A percentile compares a stretch with the other conserved stretches of the same genome.
phyloP scores from a whole-genome alignment of 2,113 vertebrate genomes.

The Neogale vison region DNA sequence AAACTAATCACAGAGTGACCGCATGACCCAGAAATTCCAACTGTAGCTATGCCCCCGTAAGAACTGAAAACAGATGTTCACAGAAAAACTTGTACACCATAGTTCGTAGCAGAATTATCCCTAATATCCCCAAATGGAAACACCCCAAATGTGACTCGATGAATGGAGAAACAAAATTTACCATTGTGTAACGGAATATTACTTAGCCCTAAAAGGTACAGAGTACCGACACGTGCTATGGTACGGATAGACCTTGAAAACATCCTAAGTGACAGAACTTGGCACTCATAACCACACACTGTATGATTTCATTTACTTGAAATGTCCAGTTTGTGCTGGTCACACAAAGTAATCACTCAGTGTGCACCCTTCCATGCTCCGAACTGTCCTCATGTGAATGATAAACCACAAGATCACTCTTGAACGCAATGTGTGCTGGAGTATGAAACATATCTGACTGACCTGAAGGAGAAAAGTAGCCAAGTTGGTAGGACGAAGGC shows the following conservation, averaged over 20 bases:
- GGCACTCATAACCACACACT: not conserved
- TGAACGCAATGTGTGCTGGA: not conserved
- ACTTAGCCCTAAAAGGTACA: not conserved
- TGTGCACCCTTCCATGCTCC: not conserved
- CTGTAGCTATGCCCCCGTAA: not conserved
- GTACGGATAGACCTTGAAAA: not conserved
- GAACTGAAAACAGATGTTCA: not conserved
- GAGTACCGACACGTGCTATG: not conserved
- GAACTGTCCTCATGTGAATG: not conserved
- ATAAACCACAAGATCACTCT: not conserved
- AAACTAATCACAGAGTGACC: not conserved
- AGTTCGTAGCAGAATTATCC: not conserved
- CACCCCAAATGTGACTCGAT: not conserved
- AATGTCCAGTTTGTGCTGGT: not conserved
- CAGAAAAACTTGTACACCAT: not conserved
- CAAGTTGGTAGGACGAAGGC: not conserved
- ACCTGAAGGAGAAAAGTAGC: not conserved
- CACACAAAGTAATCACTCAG: not conserved
- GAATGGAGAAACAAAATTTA: not conserved
- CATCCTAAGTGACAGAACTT: not conserved
- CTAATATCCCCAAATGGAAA: not conserved
- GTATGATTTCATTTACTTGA: not conserved
- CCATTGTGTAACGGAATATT: not conserved
- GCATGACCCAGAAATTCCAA: not conserved
- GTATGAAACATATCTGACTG: not conserved